Evolutionary conservation across 2,888 invertebrate species (phyloP).

Genomic region (Dendrolimus pini): DNA sequence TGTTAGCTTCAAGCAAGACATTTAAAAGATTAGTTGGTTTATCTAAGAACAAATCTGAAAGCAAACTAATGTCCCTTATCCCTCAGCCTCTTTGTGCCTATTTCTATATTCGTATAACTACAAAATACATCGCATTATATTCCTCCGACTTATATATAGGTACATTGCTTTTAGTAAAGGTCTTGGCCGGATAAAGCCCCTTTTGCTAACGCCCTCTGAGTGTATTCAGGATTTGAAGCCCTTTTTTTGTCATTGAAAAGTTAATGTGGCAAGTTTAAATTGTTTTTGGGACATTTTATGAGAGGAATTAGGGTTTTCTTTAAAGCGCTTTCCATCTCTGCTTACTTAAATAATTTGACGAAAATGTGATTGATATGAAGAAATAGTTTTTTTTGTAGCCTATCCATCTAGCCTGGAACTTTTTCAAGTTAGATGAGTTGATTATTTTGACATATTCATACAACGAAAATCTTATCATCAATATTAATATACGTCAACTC

Average conservation of each 20-base stretch:
- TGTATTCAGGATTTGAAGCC: conserved; percentile 16
- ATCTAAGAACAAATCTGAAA: no score
- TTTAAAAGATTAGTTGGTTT: no score
- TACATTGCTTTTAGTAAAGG: conserved; percentile 13
- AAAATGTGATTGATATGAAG: no score
- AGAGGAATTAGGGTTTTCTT: neutral
- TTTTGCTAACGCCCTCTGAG: conserved; percentile 16
- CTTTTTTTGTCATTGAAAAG: conserved; percentile 19
- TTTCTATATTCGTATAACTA: neutral
- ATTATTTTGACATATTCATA: no score
- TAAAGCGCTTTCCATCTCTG: neutral
- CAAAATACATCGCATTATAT: conserved; percentile 7
- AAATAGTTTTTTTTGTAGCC: no score
- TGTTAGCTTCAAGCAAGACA: no score
- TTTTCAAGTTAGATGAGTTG: no score
- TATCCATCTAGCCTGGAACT: no score
- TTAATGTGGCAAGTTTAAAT: neutral
- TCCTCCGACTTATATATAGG: conserved; percentile 12
- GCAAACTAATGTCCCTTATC: neutral
- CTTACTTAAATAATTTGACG: no score
- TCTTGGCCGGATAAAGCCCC: conserved; percentile 10
- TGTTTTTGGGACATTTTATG: neutral
- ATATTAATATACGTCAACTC: no score
- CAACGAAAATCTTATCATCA: no score
- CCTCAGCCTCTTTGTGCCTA: neutral